Base-by-base conservation (phyloP, 2,113 vertebrate species). In the Callipepla californica region DNA sequence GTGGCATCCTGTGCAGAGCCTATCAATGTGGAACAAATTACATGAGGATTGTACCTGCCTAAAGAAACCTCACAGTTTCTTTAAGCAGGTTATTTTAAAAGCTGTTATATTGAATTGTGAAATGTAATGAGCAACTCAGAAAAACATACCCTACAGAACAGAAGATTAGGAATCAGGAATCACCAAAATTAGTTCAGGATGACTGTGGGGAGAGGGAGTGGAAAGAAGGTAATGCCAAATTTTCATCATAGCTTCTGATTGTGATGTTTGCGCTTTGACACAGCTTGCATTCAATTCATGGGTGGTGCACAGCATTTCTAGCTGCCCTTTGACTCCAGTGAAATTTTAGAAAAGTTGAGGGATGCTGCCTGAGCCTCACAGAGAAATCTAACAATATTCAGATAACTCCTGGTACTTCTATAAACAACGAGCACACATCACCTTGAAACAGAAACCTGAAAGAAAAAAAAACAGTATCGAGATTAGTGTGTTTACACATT, bases 161-260 rank as follows among this genome's bases (percentile, higher is more conserved):
- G 66, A 87, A 89, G 17, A 80, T 85, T 65, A 80, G 57, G 57
- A 95, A 94, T 90, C 3, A 70, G 38, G 50, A 85, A 80, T 91
- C 51, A 57, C 30, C 3, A 1, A 78, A 68, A 42, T 40, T 61
- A 70, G 72, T 75, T 87, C 68, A 74, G 20, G 40, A 53, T 63
- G 65, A 76, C 79, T 85, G 44, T 82, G 25, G 55, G 59, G 42
- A 87, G 32, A 80, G 13, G 50, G n/a, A 82, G 38, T 1, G 3
- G 40, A 79, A 85, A 82, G 30, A 51, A 59, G 18, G 30, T 44
- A 67, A 74, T 28, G 63, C 12, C 50, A 83, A 42, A 80, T 85
- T 81, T 62, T 73, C 12, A 40, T 13, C 72, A 22, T 48, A 80
- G 15, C 3, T 82, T 82, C 63, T 93, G 47, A 81, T 85, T 26